phyloP scores from a whole-genome alignment of 2,797 vertebrate species.

The Gymnothorax javanicus region DNA sequence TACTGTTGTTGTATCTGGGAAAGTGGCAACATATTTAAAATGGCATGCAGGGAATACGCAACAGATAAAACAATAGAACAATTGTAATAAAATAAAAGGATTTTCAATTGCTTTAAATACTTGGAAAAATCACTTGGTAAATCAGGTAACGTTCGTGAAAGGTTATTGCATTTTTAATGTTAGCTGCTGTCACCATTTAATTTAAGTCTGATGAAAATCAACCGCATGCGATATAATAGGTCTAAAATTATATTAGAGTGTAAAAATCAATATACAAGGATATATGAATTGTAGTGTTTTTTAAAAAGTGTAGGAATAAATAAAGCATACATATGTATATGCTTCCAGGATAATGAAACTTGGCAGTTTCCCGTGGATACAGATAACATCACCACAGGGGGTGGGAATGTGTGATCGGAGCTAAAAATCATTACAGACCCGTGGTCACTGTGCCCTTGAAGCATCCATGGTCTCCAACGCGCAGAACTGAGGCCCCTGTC shows the following conservation, averaged over 20 bases:
- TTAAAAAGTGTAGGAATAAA: constrained; percentile 6
- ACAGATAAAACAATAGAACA: not conserved
- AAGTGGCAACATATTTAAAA: constrained; percentile 7
- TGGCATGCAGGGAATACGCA: not conserved
- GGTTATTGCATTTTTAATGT: not conserved
- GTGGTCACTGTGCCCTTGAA: constrained; percentile 76
- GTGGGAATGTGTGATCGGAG: constrained; percentile 71
- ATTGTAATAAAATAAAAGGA: not conserved
- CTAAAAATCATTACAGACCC: constrained; percentile 77
- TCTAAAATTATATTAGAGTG: constrained; percentile 8
- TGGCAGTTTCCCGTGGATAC: constrained; percentile 59
- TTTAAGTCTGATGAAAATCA: constrained; percentile 17
- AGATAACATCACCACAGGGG: constrained; percentile 71
- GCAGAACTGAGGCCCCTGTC: not conserved
- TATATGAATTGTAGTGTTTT: not conserved
- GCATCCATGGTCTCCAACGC: constrained; percentile 55
- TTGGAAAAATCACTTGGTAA: constrained; percentile 8
- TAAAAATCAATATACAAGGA: not conserved
- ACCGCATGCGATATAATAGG: not conserved
- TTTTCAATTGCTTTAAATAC: not conserved
- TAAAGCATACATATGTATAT: constrained; percentile 13
- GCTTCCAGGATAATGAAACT: constrained; percentile 22
- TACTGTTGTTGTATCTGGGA: not conserved
- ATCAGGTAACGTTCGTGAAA: not conserved
- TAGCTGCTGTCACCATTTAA: not conserved